phyloP scores from a whole-genome alignment of 1,140 invertebrate species.

The Cryptotermes secundus region DNA sequence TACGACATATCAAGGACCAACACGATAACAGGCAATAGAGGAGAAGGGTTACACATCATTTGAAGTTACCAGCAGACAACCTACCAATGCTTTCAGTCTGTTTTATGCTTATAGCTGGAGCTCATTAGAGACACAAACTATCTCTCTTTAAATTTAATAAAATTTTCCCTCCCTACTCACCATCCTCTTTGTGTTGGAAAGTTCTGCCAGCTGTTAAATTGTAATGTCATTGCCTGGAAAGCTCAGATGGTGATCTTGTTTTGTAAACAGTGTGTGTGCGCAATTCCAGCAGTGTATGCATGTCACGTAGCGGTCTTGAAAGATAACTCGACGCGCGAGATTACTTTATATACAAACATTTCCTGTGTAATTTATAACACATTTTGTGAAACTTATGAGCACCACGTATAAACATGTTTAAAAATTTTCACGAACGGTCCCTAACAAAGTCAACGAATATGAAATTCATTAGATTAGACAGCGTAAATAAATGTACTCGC shows the following conservation, averaged over 20 bases:
- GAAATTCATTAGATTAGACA: not conserved
- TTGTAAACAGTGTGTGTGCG: not conserved
- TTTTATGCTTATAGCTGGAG: no score
- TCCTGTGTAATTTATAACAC: not conserved
- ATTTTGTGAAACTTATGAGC: not conserved
- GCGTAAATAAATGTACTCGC: not conserved
- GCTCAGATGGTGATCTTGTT: not conserved
- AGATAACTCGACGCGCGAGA: not conserved
- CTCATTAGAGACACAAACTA: no score
- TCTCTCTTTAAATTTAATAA: no score
- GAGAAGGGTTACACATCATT: no score
- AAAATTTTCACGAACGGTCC: not conserved
- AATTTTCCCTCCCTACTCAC: no score
- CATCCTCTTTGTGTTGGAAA: no score
- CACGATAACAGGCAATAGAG: no score
- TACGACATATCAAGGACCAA: no score
- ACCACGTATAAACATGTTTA: not conserved
- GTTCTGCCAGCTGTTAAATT: no score
- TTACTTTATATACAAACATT: conserved; percentile 1
- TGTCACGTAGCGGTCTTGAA: not conserved
- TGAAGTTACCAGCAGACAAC: no score
- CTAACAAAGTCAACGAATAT: not conserved
- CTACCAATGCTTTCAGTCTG: no score
- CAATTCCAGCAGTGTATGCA: not conserved
- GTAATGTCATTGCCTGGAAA: no score